Base-by-base conservation (phyloP, 2,888 invertebrate species). In the Agrotis exclamationis region DNA sequence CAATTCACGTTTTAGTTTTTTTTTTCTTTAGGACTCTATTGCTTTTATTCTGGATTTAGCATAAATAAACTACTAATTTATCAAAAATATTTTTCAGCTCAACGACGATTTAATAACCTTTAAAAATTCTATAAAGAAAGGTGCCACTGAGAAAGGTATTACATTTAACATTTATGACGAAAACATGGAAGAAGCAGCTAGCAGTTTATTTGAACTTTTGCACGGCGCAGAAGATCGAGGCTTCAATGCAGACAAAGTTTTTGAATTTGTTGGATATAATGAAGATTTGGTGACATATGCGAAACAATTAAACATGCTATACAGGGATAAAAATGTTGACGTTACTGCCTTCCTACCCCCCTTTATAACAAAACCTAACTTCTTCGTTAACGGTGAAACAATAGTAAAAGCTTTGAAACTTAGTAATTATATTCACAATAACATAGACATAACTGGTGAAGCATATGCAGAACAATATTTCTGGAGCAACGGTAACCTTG, bases 141-240 rank as follows among this genome's bases (percentile, higher is more conserved):
- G 94, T 14, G 80, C 84, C 20, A 89, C 91, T 7, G 84, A 82
- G 47, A 93, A 91, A 83, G 94, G 94, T 9, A 88, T 94, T 24
- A 95, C 94, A 39, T 97, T 96, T 85, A 96, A 93, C 73, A 89
- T 96, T 54, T 96, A 95, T 75, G 93, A 96, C 76, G 93, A 95
- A 64, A 91, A 93, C 51, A 95, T 96, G 88, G 93, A 95, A 84
- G 91, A 94, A 79, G 95, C 96, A 65, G 92, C 95, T 6, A 89
- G 96, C 62, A 89, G 93, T 39, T 85, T 97, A 39, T 96, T 96
- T 81, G 92, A 94, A 48, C 82, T 96, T 11, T 88, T 96, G n/a
- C 90, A 92, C 87, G 91, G 87, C 54, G 85, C 93, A 56, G 91
- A 94, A 58, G 88, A 91, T 63, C 67, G 70, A 7, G 85, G 86